Base-by-base conservation (phyloP, 2,888 invertebrate species). In the Euplexia lucipara region DNA sequence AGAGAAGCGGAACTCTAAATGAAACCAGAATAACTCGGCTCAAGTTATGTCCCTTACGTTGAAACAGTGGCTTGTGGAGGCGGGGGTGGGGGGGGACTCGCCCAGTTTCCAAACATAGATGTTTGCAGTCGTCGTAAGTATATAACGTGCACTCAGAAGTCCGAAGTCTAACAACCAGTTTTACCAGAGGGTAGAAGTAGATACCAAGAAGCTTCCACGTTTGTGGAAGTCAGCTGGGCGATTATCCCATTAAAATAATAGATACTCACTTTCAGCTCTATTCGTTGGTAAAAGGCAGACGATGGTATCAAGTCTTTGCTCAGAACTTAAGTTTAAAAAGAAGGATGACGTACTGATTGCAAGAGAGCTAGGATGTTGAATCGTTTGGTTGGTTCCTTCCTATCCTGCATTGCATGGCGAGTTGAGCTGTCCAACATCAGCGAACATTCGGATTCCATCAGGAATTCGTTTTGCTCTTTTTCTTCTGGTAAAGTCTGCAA, bases 361-460 rank as follows among this genome's bases (percentile, higher is more conserved):
- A 90, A 70, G n/a, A 90, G 68, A 6, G 83, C 84, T 18, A 90
- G 83, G 57, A 88, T 75, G 56, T 91, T 87, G 20, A 84, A 72
- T 12, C 77, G 80, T 68, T 79, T 87, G 2, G 81, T 69, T 64
- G 78, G 83, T 26, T 89, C 83, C 2, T 70, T 79, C 18, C 79
- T 73, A 30, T 89, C 83, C 2, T 70, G 78, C 18, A 79, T 73
- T 14, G 87, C 84, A n/a, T 86, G 78, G 1, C 91, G 87, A 10
- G 80, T 70, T 2, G 91, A 88, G 58, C 90, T 92, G 59, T 91
- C 90, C 88, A 91, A 81, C 85, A 92, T 78, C n/a, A 95, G 81
- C 0, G 94, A 94, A 79, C 94, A 94, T 73, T 92, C 87, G 0
- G 95, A 92, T 51, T 90, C 92, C 1, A 92, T 74, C 12, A 88